These are phyloP conservation scores for Brachyrhaphis roseni DNA, from an alignment of 2,797 vertebrate species.

Conservation along the genomic window DNA sequence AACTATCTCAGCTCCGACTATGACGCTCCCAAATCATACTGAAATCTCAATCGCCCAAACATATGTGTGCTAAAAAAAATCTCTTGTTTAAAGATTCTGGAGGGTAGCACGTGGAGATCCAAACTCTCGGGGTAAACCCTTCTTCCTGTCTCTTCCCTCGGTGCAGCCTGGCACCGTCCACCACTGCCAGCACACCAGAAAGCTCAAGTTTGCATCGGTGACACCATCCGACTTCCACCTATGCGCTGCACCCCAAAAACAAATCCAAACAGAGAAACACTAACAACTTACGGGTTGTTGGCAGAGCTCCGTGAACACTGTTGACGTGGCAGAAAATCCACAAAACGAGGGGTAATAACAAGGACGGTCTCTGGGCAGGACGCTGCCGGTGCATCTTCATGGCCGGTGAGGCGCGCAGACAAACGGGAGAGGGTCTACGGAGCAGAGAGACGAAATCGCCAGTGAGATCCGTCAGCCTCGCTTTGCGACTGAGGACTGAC, in stretches of 20 bases:
- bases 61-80: not conserved
- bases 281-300: slow-evolving; percentile 82
- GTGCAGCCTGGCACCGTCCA: not conserved
- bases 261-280: not conserved
- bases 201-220: slow-evolving; percentile 13
- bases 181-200: slow-evolving; percentile 7
- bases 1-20: not conserved
- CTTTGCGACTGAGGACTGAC: slow-evolving; percentile 68
- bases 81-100: not conserved
- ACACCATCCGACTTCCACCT: not conserved
- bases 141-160: not conserved
- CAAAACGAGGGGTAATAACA: slow-evolving; percentile 68
- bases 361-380: slow-evolving; percentile 67
- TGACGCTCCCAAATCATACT: not conserved
- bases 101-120: slow-evolving; percentile 26
- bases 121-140: slow-evolving; percentile 24
- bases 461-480: slow-evolving; percentile 60
- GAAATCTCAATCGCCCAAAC: not conserved
- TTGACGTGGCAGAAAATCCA: slow-evolving; percentile 80
- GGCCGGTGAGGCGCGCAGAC: slow-evolving; percentile 54
- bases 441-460: slow-evolving; percentile 30
- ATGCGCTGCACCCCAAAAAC: not conserved
- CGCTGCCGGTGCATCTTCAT: slow-evolving; percentile 75
- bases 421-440: slow-evolving; percentile 2
- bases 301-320: slow-evolving; percentile 73